phyloP scores from a whole-genome alignment of 2,113 vertebrate genomes.

The Vulpes ferrilata region DNA sequence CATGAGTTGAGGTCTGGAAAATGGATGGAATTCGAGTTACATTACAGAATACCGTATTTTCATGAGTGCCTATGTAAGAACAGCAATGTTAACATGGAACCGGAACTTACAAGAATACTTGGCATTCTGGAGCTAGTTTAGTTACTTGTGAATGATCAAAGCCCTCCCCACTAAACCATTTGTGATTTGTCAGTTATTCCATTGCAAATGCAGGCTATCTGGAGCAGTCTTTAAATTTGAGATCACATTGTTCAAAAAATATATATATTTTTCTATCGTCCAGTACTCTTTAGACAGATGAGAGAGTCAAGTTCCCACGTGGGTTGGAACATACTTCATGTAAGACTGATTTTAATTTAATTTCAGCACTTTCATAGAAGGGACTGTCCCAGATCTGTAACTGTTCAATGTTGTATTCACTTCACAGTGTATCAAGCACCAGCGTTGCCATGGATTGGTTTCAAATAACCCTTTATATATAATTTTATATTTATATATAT shows the following conservation, averaged over 20 bases:
- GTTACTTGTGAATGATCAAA: slow-evolving; percentile 54
- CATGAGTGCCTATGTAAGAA: slow-evolving; percentile 70
- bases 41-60: slow-evolving; percentile 32
- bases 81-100: slow-evolving; percentile 34
- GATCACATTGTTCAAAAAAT: slow-evolving; percentile 83
- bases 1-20: slow-evolving; percentile 79
- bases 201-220: slow-evolving; percentile 78
- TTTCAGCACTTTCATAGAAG: slow-evolving; percentile 87
- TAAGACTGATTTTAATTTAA: slow-evolving; percentile 86
- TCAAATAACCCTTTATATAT: slow-evolving; percentile 94
- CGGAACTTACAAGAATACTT: slow-evolving; percentile 28
- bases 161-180: slow-evolving; percentile 70
- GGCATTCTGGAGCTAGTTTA: slow-evolving; percentile 71
- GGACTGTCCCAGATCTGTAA: slow-evolving; percentile 91
- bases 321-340: slow-evolving; percentile 83
- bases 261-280: slow-evolving; percentile 77
- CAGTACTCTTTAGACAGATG: slow-evolving; percentile 84
- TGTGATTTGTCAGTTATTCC: slow-evolving; percentile 71
- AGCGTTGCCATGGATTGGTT: slow-evolving; percentile 95
- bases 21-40: slow-evolving; percentile 55
- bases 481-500: slow-evolving; percentile 92
- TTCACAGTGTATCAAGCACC: slow-evolving; percentile 99
- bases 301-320: slow-evolving; percentile 80
- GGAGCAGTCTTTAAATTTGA: slow-evolving; percentile 83
- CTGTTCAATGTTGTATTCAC: slow-evolving; percentile 88